A percentile compares a stretch with the other conserved stretches of the same genome.
phyloP scores from a whole-genome alignment of 2,797 vertebrate genomes.

The Prionace glauca region DNA sequence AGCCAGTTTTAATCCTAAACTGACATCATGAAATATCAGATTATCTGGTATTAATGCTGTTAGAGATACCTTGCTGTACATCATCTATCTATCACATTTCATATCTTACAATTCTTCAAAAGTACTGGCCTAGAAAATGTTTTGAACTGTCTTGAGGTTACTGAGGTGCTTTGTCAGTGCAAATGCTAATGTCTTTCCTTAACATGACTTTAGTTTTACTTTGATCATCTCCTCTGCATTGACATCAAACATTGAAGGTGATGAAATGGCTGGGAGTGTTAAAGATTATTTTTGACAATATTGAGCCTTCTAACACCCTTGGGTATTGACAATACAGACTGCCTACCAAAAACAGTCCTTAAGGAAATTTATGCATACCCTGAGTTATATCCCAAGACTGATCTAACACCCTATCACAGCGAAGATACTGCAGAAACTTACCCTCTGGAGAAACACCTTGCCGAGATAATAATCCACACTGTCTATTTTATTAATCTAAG shows the following conservation, averaged over 20 bases:
- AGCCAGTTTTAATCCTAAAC: background rate
- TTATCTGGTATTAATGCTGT: background rate
- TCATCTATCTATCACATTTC: background rate
- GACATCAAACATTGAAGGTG: background rate
- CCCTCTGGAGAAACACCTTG: background rate
- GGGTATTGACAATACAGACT: background rate
- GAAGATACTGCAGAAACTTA: background rate
- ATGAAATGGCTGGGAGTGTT: background rate
- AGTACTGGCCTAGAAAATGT: too few species aligned
- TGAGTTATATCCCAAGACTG: background rate
- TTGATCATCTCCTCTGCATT: background rate
- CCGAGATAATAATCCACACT: background rate
- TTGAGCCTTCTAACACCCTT: background rate
- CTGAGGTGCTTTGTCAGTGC: background rate
- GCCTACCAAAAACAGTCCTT: background rate
- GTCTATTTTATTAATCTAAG: slow-evolving; percentile 6
- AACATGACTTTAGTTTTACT: background rate
- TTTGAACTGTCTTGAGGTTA: too few species aligned
- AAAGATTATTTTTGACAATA: background rate
- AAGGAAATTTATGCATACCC: background rate
- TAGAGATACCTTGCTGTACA: background rate
- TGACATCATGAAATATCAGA: background rate
- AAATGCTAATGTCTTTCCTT: background rate
- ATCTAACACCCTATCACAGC: background rate
- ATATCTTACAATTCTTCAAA: background rate